phyloP scores from a whole-genome alignment of 2,797 vertebrate species.

The Otolemur crassicaudatus region DNA sequence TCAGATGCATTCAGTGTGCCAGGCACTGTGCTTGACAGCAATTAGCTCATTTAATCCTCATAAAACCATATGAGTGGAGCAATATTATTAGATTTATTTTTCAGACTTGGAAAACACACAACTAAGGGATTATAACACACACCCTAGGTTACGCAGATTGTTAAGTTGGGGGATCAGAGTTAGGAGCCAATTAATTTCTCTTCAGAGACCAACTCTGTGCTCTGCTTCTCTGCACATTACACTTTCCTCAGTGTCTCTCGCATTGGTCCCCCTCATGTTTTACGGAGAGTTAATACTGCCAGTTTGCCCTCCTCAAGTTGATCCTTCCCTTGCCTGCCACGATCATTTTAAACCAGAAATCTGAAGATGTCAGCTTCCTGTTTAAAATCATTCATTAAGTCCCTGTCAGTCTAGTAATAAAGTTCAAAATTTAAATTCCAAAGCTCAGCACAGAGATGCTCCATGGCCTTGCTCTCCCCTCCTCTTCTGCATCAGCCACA shows the following conservation, averaged over 20 bases:
- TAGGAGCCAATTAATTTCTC: not conserved
- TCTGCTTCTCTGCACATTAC: not conserved
- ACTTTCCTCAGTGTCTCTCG: not conserved
- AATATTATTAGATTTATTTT: not conserved
- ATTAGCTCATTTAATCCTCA: not conserved
- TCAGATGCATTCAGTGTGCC: not conserved
- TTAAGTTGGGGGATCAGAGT: not conserved
- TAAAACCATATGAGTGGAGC: not conserved
- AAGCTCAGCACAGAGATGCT: not conserved
- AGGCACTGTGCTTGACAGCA: not conserved
- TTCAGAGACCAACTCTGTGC: not conserved
- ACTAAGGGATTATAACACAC: not conserved
- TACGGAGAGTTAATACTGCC: not conserved
- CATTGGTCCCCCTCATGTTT: not conserved
- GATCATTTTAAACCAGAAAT: slow-evolving; percentile 1
- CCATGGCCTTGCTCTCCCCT: not conserved
- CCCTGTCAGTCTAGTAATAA: not conserved
- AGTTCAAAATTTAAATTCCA: not conserved
- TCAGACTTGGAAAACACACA: not conserved
- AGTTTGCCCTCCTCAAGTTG: not conserved
- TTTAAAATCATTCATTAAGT: not conserved
- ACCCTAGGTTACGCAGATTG: not conserved
- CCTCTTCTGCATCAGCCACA: not conserved
- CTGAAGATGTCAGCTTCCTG: not conserved
- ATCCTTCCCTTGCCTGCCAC: not conserved